Percentiles rank a stretch among this genome's conserved stretches.
These are phyloP conservation scores for Leptopilina drosophilae DNA, from an alignment of 2,888 invertebrate species.

Conservation along the genomic window DNA sequence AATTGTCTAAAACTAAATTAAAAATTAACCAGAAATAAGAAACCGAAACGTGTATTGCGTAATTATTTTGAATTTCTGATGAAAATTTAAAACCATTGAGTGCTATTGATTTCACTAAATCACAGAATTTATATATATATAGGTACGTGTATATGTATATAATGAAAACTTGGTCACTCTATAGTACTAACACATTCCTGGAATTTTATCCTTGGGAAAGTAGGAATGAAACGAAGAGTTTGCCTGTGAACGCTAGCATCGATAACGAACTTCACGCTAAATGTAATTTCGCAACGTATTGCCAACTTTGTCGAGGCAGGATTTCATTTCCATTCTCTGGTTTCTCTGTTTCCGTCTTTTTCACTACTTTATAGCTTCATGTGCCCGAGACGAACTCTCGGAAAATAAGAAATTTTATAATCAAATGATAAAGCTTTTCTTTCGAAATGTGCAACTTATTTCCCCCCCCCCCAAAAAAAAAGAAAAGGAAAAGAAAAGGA, in stretches of 20 bases:
- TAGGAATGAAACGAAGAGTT: constrained; percentile 20
- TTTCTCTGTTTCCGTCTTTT: constrained; percentile 21
- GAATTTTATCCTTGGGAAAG: constrained; percentile 23
- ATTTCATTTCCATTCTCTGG: constrained; percentile 28
- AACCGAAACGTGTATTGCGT: neutral
- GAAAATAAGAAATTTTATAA: constrained; percentile 14
- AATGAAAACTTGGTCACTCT: constrained; percentile 18
- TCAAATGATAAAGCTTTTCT: neutral
- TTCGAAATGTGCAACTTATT: neutral
- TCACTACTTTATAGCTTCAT: neutral
- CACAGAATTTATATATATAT: neutral
- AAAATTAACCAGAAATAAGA: too few species aligned
- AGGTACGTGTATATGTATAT: neutral
- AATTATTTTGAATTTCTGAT: neutral
- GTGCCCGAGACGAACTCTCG: neutral
- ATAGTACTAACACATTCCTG: constrained; percentile 1
- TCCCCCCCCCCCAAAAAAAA: neutral
- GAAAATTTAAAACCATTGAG: neutral
- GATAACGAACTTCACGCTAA: constrained; percentile 24
- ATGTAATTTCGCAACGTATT: constrained; percentile 23
- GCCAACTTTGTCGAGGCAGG: constrained; percentile 10
- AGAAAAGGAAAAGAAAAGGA: neutral
- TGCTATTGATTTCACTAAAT: constrained; percentile 23
- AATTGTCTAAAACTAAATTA: too few species aligned
- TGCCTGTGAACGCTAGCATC: constrained; percentile 7